Conservation (phyloP, 2,113 vertebrate genomes). For the Nansenia antarctica region DNA sequence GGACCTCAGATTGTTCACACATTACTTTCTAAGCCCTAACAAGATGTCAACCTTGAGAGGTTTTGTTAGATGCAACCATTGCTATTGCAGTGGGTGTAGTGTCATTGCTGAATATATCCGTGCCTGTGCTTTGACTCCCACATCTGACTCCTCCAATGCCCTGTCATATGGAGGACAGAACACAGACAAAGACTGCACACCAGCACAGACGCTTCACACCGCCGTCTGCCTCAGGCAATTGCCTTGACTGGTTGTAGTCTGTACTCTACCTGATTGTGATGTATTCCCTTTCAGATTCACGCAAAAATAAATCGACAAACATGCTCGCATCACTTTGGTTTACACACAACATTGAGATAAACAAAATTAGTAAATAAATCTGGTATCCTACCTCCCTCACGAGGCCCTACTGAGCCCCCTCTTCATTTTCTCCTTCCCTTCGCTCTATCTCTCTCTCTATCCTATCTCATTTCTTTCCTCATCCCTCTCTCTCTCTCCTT, state of each 20-base stretch:
- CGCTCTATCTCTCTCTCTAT: constrained; percentile 29
- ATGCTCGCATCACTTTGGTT: not conserved
- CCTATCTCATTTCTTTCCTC: constrained; percentile 2
- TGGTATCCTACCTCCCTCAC: constrained; percentile 41
- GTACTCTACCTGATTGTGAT: too few relatives aligned
- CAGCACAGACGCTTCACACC: not conserved
- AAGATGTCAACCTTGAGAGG: not conserved
- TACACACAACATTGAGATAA: not conserved
- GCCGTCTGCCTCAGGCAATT: too few relatives aligned
- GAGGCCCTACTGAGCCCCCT: constrained; percentile 34
- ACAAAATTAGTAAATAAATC: constrained; percentile 19
- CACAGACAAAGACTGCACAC: not conserved
- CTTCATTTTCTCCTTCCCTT: constrained; percentile 11
- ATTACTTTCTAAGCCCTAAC: not conserved
- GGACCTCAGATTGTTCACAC: too few relatives aligned
- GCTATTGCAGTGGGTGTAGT: not conserved
- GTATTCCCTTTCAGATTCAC: too few relatives aligned
- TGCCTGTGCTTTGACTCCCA: not conserved
- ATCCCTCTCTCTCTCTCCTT: constrained; percentile 44
- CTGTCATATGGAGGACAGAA: too few relatives aligned
- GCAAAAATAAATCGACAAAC: not conserved
- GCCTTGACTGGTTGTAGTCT: too few relatives aligned
- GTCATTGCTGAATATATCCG: not conserved
- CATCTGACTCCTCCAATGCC: too few relatives aligned
- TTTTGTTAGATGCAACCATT: not conserved